phyloP scores from a whole-genome alignment of 1,140 invertebrate species.

The Listronotus oregonensis region DNA sequence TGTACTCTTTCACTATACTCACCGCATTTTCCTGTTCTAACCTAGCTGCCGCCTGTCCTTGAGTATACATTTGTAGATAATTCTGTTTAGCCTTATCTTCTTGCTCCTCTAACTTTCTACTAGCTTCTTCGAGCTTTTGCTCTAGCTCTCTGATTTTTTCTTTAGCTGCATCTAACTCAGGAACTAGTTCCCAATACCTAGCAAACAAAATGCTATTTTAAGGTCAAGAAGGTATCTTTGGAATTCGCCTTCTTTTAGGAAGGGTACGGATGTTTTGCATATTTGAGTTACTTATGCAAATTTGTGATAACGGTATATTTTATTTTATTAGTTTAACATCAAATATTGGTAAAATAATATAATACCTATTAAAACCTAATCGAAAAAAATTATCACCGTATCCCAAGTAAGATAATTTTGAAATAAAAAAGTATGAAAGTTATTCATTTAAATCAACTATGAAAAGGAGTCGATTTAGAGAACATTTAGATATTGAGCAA shows the following conservation, averaged over 20 bases:
- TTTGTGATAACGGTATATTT: too few relatives aligned
- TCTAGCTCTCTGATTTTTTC: slow-evolving; percentile 69
- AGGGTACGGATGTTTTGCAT: too few relatives aligned
- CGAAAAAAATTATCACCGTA: too few relatives aligned
- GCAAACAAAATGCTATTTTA: slow-evolving; percentile 14
- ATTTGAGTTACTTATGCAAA: too few relatives aligned
- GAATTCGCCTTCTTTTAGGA: neutral
- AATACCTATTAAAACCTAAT: too few relatives aligned
- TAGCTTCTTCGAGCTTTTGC: slow-evolving; percentile 69
- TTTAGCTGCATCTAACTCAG: slow-evolving; percentile 70
- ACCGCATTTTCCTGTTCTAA: slow-evolving; percentile 69
- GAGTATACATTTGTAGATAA: slow-evolving; percentile 82
- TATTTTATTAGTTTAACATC: too few relatives aligned
- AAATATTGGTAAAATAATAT: too few relatives aligned
- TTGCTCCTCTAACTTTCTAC: slow-evolving; percentile 69
- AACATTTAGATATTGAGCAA: too few relatives aligned
- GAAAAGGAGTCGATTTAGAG: too few relatives aligned
- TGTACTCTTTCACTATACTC: slow-evolving; percentile 15
- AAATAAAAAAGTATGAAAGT: too few relatives aligned
- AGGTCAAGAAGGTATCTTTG: neutral
- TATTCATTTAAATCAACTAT: too few relatives aligned
- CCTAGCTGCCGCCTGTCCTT: slow-evolving; percentile 77
- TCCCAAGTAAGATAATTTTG: too few relatives aligned
- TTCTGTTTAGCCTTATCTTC: slow-evolving; percentile 76
- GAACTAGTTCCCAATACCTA: slow-evolving; percentile 71